Evolutionary conservation across 1,140 invertebrate species (phyloP).

Genomic region (Drosophila biarmipes): DNA sequence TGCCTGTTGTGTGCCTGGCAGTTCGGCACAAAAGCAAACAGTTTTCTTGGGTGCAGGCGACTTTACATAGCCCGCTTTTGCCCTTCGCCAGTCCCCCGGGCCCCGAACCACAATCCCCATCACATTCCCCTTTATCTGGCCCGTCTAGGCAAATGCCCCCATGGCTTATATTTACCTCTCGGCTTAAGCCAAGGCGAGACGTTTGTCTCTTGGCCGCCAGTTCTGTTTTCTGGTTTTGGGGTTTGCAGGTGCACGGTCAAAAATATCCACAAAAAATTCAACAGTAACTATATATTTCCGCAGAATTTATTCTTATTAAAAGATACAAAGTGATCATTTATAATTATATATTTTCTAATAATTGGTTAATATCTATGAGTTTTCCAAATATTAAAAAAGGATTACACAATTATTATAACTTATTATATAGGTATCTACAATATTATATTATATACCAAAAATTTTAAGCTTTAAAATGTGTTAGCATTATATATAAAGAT

Average conservation of each 20-base stretch:
- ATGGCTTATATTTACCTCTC: constrained; percentile 58
- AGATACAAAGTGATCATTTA: too few relatives aligned
- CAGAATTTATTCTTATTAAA: too few relatives aligned
- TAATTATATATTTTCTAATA: too few relatives aligned
- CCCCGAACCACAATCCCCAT: too few relatives aligned
- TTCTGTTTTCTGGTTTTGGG: constrained; percentile 36
- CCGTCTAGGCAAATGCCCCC: constrained; percentile 51
- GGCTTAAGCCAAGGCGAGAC: constrained; percentile 50
- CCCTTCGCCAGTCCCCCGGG: not conserved
- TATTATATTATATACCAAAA: too few relatives aligned
- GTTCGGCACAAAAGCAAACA: constrained; percentile 49
- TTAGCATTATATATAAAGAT: too few relatives aligned
- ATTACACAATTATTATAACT: too few relatives aligned
- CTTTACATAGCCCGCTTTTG: constrained; percentile 41
- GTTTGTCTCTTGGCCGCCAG: constrained; percentile 50
- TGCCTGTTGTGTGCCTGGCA: constrained; percentile 5
- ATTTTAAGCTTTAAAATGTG: too few relatives aligned
- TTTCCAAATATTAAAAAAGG: too few relatives aligned
- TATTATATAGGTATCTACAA: too few relatives aligned
- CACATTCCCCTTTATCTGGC: constrained; percentile 3
- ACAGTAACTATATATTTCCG: too few relatives aligned
- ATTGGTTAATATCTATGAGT: too few relatives aligned
- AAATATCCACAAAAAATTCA: not conserved
- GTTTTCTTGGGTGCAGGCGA: constrained; percentile 55
- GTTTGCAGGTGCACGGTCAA: constrained; percentile 5